Conservation (phyloP, 92 coral and sea anemone species). For the Parazoanthus atlanticus region DNA sequence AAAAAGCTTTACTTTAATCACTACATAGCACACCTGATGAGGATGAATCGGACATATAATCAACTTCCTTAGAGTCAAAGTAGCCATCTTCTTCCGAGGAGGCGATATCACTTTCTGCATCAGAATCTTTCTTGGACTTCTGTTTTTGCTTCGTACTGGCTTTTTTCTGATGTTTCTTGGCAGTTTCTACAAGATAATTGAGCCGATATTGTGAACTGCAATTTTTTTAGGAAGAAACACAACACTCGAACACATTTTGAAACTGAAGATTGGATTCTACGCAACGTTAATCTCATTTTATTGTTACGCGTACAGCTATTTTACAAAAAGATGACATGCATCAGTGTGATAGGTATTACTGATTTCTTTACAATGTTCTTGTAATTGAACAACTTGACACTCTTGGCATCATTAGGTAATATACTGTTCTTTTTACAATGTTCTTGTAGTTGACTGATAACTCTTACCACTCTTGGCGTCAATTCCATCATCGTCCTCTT, state of each 20-base stretch:
- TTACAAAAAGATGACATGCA: too few species aligned
- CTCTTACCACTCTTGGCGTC: constrained; percentile 45
- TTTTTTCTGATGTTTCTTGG: constrained; percentile 67
- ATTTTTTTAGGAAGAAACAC: background rate
- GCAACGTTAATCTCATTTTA: background rate
- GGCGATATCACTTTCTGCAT: constrained; percentile 78
- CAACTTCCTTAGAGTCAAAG: constrained; percentile 95
- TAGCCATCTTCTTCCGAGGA: constrained; percentile 95
- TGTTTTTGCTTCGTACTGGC: constrained; percentile 61
- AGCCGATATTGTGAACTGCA: background rate
- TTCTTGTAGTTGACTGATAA: too few species aligned
- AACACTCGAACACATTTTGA: background rate
- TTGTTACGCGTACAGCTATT: too few species aligned
- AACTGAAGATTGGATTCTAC: too few species aligned
- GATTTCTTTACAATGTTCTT: too few species aligned
- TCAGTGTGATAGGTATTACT: too few species aligned
- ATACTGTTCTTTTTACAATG: too few species aligned
- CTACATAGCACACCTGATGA: constrained; percentile 66
- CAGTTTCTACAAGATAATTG: constrained; percentile 18
- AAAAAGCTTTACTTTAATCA: too few species aligned
- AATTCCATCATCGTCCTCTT: constrained; percentile 66
- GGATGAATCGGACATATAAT: constrained; percentile 86
- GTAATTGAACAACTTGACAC: too few species aligned
- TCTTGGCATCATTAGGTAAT: too few species aligned
- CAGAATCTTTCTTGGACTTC: constrained; percentile 74